Evolutionary conservation across 2,888 invertebrate genomes (phyloP).

Genomic region (Saturnia pavonia): DNA sequence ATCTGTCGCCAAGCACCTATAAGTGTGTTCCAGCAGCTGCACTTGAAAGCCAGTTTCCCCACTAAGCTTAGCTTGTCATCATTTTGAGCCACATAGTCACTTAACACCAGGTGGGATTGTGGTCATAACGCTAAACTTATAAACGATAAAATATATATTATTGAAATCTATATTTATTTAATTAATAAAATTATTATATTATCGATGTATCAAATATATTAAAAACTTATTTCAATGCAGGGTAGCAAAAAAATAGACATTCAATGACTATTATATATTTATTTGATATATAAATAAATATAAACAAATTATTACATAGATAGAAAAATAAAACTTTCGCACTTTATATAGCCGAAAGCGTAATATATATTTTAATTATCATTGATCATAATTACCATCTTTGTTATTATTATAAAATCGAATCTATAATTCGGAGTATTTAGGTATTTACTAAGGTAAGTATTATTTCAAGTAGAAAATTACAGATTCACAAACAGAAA

Average conservation of each 20-base stretch:
- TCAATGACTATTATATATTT: not conserved
- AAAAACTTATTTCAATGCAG: not conserved
- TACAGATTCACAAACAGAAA: not conserved
- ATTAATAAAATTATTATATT: not conserved
- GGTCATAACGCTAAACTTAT: too few relatives aligned
- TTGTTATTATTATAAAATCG: too few relatives aligned
- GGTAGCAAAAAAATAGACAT: not conserved
- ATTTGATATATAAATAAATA: not conserved
- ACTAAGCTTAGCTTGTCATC: too few relatives aligned
- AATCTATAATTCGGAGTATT: not conserved
- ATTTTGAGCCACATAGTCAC: too few relatives aligned
- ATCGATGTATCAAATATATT: not conserved
- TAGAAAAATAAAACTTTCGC: not conserved
- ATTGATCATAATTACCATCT: not conserved
- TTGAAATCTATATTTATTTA: not conserved
- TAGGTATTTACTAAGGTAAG: not conserved
- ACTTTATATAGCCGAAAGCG: not conserved
- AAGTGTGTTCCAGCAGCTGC: too few relatives aligned
- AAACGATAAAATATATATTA: too few relatives aligned
- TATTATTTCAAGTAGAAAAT: conserved; percentile 1
- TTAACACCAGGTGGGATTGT: too few relatives aligned
- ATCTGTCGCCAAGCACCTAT: too few relatives aligned
- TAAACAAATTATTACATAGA: not conserved
- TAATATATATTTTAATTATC: not conserved
- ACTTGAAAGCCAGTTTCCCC: too few relatives aligned